Base-by-base conservation (phyloP, 1,140 invertebrate species). In the Caenorhabditis tropicalis region DNA sequence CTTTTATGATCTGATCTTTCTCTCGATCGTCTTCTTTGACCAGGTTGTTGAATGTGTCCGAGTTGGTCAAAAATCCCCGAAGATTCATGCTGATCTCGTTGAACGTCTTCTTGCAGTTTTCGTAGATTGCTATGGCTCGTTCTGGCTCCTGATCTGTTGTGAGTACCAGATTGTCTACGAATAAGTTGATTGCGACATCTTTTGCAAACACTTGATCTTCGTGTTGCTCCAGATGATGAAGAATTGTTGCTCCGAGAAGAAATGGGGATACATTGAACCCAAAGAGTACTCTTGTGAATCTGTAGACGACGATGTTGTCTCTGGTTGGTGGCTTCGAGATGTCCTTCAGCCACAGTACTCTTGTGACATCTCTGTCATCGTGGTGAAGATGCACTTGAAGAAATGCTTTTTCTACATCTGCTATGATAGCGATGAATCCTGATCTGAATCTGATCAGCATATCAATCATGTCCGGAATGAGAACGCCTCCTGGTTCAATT, bases 291-390 rank as follows among this genome's bases (percentile, higher is more conserved):
- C 82, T 21, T 29, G 43, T 81, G 36, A 85, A 87, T 31, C 86
- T 56, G 27, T 49, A 60, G 16, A 60, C 21, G 12, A 70, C 33
- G 1, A 87, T 0, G 33, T 87, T 87, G 16, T 87, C 80, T 29
- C 12, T 16, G n/a, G 46, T 65, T 1, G 49, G 16, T 82, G 85
- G 85, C 12, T 70, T 48, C 31, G 0, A 39, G 21, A 53, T 10
- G 36, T 87, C 82, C 49, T 88, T 86, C 3, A 88, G 15, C 87
- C 87, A 87, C 2, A 87, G 19, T 24, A 87, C 82, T 16, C 87
- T 79, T 2, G 49, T 36, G 3, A 79, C 85, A 48, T 87, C 87
- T 88, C 87, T 7, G 36, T 88, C 83, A 29, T 65, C 51, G 58
- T 87, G 74, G 4, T 87, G 48, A 10, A 87, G 27, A 16, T 15